These are phyloP conservation scores for Peribatodes rhomboidaria DNA, from an alignment of 2,888 invertebrate species.

Conservation along the genomic window DNA sequence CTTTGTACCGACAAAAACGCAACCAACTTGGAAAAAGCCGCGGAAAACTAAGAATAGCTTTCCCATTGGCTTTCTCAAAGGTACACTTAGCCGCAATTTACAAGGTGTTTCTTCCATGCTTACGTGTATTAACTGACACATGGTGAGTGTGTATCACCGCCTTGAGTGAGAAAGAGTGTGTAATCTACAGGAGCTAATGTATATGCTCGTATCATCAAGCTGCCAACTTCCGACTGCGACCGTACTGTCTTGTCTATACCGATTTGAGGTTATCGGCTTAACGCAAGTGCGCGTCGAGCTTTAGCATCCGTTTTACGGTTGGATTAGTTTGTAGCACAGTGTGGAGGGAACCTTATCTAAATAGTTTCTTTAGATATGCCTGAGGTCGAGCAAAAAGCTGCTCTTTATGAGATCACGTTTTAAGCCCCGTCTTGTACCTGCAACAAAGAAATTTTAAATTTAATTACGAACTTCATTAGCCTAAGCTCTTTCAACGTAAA, in stretches of 20 bases:
- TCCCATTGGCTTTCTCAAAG: too few relatives aligned
- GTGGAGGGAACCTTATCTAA: slow-evolving; percentile 52
- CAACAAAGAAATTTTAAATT: slow-evolving; percentile 39
- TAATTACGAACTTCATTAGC: slow-evolving; percentile 29
- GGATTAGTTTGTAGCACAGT: slow-evolving; percentile 51
- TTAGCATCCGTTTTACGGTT: slow-evolving; percentile 48
- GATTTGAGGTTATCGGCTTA: slow-evolving; percentile 21
- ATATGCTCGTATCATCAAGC: background rate
- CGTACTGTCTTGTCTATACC: slow-evolving; percentile 15
- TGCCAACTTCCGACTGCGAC: background rate
- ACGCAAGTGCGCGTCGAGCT: slow-evolving; percentile 47
- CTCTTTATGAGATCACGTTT: slow-evolving; percentile 24
- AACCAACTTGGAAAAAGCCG: background rate
- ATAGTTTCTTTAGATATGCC: slow-evolving; percentile 37
- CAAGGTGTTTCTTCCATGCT: too few relatives aligned
- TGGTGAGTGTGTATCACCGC: too few relatives aligned
- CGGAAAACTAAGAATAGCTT: background rate
- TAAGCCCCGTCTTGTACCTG: slow-evolving; percentile 35
- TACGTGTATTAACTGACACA: too few relatives aligned
- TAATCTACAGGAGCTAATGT: too few relatives aligned
- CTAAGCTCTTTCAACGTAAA: slow-evolving; percentile 3
- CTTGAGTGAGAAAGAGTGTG: too few relatives aligned
- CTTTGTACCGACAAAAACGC: too few relatives aligned
- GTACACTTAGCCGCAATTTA: too few relatives aligned
- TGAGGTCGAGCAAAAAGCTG: slow-evolving; percentile 22